Conservation (phyloP, 1,140 invertebrate genomes). For the Neodiprion pinetum region DNA sequence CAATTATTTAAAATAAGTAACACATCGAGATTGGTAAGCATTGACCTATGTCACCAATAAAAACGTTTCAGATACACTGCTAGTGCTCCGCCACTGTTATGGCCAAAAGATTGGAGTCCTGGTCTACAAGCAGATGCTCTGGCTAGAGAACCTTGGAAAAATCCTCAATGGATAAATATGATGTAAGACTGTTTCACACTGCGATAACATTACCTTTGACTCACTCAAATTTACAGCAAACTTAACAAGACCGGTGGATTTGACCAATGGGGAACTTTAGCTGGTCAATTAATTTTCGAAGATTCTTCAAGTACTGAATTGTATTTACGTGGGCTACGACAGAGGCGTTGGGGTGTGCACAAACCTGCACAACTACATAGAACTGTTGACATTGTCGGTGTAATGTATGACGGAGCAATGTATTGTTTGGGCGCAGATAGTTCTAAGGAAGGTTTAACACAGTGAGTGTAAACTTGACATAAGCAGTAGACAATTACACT, state of each 20-base stretch:
- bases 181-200: conserved; percentile 39
- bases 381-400: conserved; percentile 46
- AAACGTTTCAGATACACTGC: conserved; percentile 66
- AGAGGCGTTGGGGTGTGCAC: conserved; percentile 57
- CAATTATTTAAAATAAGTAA: conserved; percentile 13
- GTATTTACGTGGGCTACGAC: conserved; percentile 61
- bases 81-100: conserved; percentile 57
- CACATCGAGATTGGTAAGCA: not conserved
- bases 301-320: conserved; percentile 46
- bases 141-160: conserved; percentile 64
- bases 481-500: not conserved
- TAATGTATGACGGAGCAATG: conserved; percentile 54
- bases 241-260: conserved; percentile 48
- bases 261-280: conserved; percentile 63
- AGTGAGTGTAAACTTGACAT: conserved; percentile 47
- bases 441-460: conserved; percentile 53
- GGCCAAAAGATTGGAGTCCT: conserved; percentile 60
- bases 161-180: conserved; percentile 50
- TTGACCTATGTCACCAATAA: conserved; percentile 17
- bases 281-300: conserved; percentile 54
- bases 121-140: conserved; percentile 62
- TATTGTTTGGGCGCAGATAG: conserved; percentile 52
- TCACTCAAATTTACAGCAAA: conserved; percentile 35
- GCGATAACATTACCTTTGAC: conserved; percentile 18
- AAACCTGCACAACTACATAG: conserved; percentile 39